These are phyloP conservation scores for Echinometra lucunter DNA, from an alignment of 53 echinoderm and acorn worm species.

Conservation along the genomic window DNA sequence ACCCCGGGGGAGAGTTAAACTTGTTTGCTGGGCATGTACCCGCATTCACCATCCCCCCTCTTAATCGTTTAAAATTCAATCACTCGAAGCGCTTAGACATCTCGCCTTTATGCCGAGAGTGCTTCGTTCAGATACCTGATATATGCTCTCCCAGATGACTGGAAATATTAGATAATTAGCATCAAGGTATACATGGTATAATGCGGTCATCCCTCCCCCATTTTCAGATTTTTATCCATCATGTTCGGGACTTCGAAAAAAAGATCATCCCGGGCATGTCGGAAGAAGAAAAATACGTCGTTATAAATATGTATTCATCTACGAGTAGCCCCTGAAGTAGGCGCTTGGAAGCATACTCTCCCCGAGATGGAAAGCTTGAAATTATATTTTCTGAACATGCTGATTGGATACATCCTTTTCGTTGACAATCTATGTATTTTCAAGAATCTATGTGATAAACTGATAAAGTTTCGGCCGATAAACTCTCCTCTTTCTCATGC, in stretches of 20 bases:
- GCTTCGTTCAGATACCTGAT: neutral
- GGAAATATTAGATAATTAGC: slow-evolving; percentile 54
- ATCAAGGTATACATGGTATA: slow-evolving; percentile 11
- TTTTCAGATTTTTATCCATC: neutral
- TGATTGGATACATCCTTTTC: neutral
- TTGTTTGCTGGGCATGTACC: slow-evolving; percentile 59
- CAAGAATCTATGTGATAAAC: neutral
- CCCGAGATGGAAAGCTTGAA: neutral
- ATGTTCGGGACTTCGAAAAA: neutral
- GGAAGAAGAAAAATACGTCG: neutral
- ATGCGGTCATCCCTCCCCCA: neutral
- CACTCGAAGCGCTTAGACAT: slow-evolving; percentile 17
- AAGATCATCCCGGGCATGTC: neutral
- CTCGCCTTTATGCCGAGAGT: neutral
- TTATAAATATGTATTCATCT: slow-evolving; percentile 32
- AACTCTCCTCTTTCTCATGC: neutral
- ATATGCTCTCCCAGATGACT: slow-evolving; percentile 31
- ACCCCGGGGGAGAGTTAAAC: slow-evolving; percentile 55
- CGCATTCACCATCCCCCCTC: slow-evolving; percentile 19
- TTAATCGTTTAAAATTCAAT: slow-evolving; percentile 68
- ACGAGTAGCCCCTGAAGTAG: slow-evolving; percentile 13
- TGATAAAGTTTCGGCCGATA: neutral
- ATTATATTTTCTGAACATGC: neutral
- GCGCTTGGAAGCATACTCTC: neutral
- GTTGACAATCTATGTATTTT: neutral